Conservation (phyloP, 2,113 vertebrate species). For the Pogona vitticeps region DNA sequence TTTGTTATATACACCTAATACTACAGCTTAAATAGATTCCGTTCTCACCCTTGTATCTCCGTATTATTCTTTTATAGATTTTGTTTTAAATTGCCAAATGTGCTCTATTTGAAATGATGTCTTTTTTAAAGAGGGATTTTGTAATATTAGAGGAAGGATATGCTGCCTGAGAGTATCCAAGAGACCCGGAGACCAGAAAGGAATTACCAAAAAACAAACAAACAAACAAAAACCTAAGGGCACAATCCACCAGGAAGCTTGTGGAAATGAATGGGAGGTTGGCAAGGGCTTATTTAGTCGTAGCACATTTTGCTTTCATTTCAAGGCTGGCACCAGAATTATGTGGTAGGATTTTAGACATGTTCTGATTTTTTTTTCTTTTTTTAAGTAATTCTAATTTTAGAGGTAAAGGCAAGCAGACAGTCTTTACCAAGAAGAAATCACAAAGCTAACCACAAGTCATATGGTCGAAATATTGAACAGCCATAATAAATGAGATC, state of each 20-base stretch:
- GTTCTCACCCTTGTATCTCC: not conserved
- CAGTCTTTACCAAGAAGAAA: not conserved
- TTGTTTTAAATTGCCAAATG: not conserved
- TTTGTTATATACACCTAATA: not conserved
- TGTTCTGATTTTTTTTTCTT: not conserved
- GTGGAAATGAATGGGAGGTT: not conserved
- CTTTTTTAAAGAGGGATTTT: not conserved
- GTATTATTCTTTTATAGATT: not conserved
- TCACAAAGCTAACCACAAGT: not conserved
- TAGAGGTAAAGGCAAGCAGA: not conserved
- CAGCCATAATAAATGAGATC: not conserved
- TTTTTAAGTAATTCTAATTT: not conserved
- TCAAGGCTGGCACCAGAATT: not conserved
- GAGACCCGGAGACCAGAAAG: not conserved
- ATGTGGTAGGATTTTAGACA: not conserved
- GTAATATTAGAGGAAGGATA: not conserved
- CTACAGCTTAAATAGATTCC: not conserved
- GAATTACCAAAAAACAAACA: not conserved
- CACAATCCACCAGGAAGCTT: not conserved
- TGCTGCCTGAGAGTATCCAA: not conserved
- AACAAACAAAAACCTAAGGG: not conserved
- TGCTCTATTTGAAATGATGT: not conserved
- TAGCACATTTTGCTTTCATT: not conserved
- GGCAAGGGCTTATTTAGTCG: not conserved
- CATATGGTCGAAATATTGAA: not conserved